Conservation (phyloP, 2,888 invertebrate species). For the Drosophila anomalata region DNA sequence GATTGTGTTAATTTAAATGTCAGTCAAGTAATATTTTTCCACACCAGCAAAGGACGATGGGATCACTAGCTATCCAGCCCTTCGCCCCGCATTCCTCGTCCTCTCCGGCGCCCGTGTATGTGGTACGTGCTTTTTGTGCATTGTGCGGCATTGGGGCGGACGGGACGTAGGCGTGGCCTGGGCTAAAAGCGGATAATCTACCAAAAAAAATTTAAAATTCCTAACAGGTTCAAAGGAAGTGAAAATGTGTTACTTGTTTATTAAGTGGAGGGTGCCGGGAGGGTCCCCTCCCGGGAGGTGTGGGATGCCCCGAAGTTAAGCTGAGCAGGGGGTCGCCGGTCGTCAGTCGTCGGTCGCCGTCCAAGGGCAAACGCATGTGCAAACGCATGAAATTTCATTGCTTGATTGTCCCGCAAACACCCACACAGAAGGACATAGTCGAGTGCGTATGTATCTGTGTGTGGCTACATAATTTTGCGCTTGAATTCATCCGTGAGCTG, state of each 20-base stretch:
- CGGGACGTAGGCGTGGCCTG: constrained; percentile 55
- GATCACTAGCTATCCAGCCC: constrained; percentile 30
- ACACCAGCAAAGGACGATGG: constrained; percentile 51
- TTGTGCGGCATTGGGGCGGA: constrained; percentile 69
- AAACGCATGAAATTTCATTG: constrained; percentile 80
- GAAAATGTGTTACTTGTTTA: constrained; percentile 79
- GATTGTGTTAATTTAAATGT: constrained; percentile 79
- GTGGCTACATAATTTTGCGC: constrained; percentile 79
- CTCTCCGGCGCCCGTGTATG: constrained; percentile 22
- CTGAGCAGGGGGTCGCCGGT: constrained; percentile 7
- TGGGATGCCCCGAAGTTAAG: neutral
- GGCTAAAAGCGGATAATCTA: constrained; percentile 77
- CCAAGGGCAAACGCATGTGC: constrained; percentile 69
- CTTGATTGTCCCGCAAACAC: constrained; percentile 76
- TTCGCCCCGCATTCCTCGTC: neutral
- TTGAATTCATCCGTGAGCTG: constrained; percentile 76
- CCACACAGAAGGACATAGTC: constrained; percentile 24
- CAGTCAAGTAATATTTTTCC: constrained; percentile 79
- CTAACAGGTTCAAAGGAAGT: constrained; percentile 79
- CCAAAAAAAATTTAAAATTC: constrained; percentile 69
- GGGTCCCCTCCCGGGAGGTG: neutral
- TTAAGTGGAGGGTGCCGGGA: constrained; percentile 50
- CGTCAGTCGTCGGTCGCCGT: constrained; percentile 8
- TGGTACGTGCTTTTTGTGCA: constrained; percentile 75
- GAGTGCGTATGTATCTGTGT: constrained; percentile 59